Evolutionary conservation across 1,140 invertebrate genomes (phyloP), one percentile per base, ranked within the genome.

Genomic region (Pseudoatta argentina): DNA sequence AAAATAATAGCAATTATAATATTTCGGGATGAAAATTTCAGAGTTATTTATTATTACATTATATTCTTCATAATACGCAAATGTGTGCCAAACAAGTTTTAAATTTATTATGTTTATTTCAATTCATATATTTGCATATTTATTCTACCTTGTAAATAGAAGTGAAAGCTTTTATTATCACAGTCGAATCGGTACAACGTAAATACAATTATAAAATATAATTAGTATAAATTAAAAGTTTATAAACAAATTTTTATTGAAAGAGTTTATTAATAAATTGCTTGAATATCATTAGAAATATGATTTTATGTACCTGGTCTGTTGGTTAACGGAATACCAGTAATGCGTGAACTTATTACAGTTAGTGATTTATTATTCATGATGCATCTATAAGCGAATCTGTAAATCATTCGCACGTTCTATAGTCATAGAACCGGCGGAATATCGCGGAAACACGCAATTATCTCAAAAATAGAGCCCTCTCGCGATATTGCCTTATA

Each of bases 291-390:
- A 83, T 83, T 48, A 82, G 24, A 0, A 55, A 21, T 30, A 71
- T 75, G 14, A 75, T 83, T 73, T 44, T 73, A 39, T 61, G 24
- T 59, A 12, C 7, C 34, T 3, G 21, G 7, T 24, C 39, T 44
- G 61, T 12, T 24, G 59, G 24, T 73, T 83, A 83, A 75, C 72
- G 79, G 73, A 83, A 71, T 64, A 64, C 21, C 44, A 27, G 18
- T 66, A 66, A 66, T 61, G 24, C 67, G 48, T 59, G 48, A 34
- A 24, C 24, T 61, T 61, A 73, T 83, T 73, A 75, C 79, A 61
- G 39, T 34, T 61, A 6, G 21, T 59, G 24, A 72, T 61, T 83
- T 83, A 73, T 82, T 73, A 83, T 83, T 83, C 79, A 75, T 61
- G 57, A 51, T n/a, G 44, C 18, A 61, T 83, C 39, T 75, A 61